Percentiles rank a stretch among this genome's conserved stretches.
These are phyloP conservation scores for Labroides dimidiatus DNA, from an alignment of 2,797 vertebrate species.

Conservation along the genomic window DNA sequence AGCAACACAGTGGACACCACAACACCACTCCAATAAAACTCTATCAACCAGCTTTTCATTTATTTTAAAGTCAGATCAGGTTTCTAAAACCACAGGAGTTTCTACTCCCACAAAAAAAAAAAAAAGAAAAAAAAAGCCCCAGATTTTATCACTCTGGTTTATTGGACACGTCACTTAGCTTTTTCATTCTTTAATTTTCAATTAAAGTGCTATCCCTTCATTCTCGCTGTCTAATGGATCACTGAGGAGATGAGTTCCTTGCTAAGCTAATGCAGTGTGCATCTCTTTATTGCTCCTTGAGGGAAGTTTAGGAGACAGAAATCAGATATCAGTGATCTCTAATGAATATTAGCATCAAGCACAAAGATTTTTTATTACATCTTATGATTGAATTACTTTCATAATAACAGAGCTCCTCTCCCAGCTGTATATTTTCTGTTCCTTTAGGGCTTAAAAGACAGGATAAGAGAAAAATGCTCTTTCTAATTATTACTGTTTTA, in stretches of 20 bases:
- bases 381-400: not conserved
- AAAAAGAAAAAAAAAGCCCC: no score
- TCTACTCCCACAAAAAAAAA: not conserved
- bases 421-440: slow-evolving; percentile 10
- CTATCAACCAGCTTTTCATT: not conserved
- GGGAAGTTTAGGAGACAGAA: slow-evolving; percentile 28
- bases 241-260: slow-evolving; percentile 25
- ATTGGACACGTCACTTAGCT: not conserved
- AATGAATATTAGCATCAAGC: slow-evolving; percentile 19
- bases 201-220: slow-evolving; percentile 6
- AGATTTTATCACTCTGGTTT: slow-evolving; percentile 3
- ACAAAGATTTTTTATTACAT: slow-evolving; percentile 11
- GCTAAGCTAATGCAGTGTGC: slow-evolving; percentile 6
- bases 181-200: slow-evolving; percentile 13
- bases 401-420: slow-evolving; percentile 11
- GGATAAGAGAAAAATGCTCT: no score
- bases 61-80: not conserved
- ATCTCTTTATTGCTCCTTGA: slow-evolving; percentile 20
- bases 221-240: slow-evolving; percentile 30
- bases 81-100: slow-evolving; percentile 2
- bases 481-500: no score
- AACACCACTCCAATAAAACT: not conserved
- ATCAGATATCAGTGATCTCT: slow-evolving; percentile 24
- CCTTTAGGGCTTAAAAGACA: not conserved
- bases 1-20: not conserved